phyloP scores from a whole-genome alignment of 2,797 vertebrate genomes.

The Petrocephalus schoutedeni region DNA sequence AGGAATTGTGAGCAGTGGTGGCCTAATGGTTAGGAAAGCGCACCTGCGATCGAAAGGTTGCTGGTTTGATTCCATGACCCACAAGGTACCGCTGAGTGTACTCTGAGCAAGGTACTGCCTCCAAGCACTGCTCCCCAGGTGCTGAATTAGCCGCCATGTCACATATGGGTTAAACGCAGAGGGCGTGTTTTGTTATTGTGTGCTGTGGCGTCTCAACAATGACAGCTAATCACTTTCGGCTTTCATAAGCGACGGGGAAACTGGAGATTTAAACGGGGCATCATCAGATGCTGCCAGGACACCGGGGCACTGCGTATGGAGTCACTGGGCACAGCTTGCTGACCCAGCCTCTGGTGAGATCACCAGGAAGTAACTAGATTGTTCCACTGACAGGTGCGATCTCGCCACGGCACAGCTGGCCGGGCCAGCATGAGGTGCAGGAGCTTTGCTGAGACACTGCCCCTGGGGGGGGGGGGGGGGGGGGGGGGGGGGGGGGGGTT shows the following conservation, averaged over 20 bases:
- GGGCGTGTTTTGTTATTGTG: not conserved
- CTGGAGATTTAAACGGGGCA: not conserved
- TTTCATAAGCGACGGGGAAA: not conserved
- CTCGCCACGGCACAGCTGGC: not conserved
- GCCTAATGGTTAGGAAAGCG: too few relatives aligned
- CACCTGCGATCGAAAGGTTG: too few relatives aligned
- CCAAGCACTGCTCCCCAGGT: too few relatives aligned
- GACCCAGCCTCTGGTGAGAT: conserved; percentile 1
- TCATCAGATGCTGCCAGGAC: not conserved
- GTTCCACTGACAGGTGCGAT: not conserved
- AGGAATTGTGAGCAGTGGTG: not conserved
- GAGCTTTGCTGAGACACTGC: not conserved
- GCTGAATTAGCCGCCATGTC: too few relatives aligned
- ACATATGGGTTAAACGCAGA: too few relatives aligned
- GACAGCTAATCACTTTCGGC: too few relatives aligned
- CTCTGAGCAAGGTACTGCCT: too few relatives aligned
- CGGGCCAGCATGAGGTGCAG: not conserved
- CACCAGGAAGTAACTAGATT: not conserved
- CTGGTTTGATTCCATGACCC: too few relatives aligned
- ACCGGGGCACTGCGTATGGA: not conserved
- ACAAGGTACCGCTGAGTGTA: too few relatives aligned
- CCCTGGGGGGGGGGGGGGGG: not conserved
- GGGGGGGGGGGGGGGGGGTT: not conserved
- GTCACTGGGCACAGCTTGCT: not conserved
- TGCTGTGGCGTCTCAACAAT: not conserved